Base-by-base conservation (phyloP, 2,797 vertebrate genomes). In the Champsocephalus esox region DNA sequence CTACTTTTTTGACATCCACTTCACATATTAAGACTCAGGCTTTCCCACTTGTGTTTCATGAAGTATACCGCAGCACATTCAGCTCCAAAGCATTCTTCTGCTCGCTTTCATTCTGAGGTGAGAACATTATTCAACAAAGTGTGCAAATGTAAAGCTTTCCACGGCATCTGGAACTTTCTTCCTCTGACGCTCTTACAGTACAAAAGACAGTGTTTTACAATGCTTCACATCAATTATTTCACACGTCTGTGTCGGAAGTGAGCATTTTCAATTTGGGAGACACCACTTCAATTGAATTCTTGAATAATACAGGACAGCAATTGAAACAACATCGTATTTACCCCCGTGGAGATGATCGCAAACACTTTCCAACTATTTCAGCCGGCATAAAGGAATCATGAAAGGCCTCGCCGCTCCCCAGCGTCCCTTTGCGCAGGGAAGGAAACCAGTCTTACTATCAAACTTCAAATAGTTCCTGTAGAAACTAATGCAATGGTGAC, bases 391-490 rank as follows among this genome's bases (percentile, higher is more conserved):
- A 93, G 91, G 90, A 93, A 91, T 92, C 92, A 94, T 94, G 92
- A 93, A 94, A 93, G 83, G 83, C 84, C 80, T 80, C 73, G 43
- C 60, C 55, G 66, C 81, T 93, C 93, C 92, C 90, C 76, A 82
- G 91, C 45, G 90, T 91, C 92, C 91, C 89, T 91, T 81, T 89
- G 92, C 88, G 67, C 67, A 13, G 89, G 82, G 89, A 94, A 87
- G 80, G 89, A 86, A 93, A 92, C 84, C 85, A 87, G 89, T 86
- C 92, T 93, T 90, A 90, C 91, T 92, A 94, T 93, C 88, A 83
- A 85, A 93, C 94, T 95, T 95, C 94, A 95, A 95, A 95, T 94
- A 87, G 85, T 92, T 93, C 92, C 91, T 92, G 94, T 95, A 90
- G 91, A 94, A 94, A 93, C 91, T 90, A 93, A 92, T 89, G 88